phyloP scores from a whole-genome alignment of 1,140 invertebrate species.

The Vanessa tameamea region DNA sequence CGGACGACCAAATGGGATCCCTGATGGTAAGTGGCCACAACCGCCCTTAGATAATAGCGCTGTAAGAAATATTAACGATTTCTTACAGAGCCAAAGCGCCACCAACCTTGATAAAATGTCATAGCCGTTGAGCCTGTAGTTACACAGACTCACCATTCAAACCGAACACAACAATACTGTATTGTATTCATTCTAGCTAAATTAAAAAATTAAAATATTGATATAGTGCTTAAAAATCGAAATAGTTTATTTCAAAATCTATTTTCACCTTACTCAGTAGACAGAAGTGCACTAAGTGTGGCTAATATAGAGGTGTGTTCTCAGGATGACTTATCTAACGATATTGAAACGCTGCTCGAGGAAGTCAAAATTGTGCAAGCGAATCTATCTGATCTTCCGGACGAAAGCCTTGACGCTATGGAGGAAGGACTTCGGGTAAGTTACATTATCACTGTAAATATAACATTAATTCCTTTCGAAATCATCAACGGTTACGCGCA shows the following conservation, averaged over 20 bases:
- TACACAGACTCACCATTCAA: too few species aligned
- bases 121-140: too few species aligned
- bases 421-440: conserved; percentile 86
- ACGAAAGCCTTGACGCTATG: conserved; percentile 86
- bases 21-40: too few species aligned
- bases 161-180: too few species aligned
- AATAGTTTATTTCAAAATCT: conserved; percentile 31
- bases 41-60: too few species aligned
- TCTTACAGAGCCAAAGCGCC: too few species aligned
- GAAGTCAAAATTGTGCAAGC: conserved; percentile 84
- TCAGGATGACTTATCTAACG: conserved; percentile 85
- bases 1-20: too few species aligned
- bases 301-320: conserved; percentile 74
- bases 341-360: conserved; percentile 84
- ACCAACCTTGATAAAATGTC: too few species aligned
- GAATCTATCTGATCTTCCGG: conserved; percentile 84
- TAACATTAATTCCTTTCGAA: conserved; percentile 1
- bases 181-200: not conserved
- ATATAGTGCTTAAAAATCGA: not conserved
- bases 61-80: too few species aligned
- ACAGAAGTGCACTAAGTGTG: conserved; percentile 40
- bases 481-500: not conserved
- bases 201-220: not conserved
- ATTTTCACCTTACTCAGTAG: conserved; percentile 36
- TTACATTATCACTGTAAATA: conserved; percentile 44